These are phyloP conservation scores for Perccottus glenii DNA, from an alignment of 2,113 vertebrate genomes.

Conservation along the genomic window DNA sequence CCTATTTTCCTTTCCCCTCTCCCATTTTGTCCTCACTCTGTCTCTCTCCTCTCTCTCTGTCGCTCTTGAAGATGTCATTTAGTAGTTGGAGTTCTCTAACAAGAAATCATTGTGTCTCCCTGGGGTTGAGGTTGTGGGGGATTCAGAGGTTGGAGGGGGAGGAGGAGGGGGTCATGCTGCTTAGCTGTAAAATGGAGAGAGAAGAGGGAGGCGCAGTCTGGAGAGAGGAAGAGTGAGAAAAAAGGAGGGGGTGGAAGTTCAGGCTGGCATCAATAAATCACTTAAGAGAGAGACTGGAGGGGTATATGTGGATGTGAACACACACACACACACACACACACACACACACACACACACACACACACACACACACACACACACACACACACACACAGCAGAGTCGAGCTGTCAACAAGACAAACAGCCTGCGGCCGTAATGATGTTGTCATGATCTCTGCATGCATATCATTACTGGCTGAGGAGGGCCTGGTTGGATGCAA, in stretches of 20 bases:
- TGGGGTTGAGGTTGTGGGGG: constrained; percentile 68
- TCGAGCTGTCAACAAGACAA: constrained; percentile 72
- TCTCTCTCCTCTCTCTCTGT: constrained; percentile 21
- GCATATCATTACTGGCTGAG: constrained; percentile 70
- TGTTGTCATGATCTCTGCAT: constrained; percentile 76
- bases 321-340: not conserved
- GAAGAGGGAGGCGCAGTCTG: constrained; percentile 29
- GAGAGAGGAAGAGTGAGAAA: constrained; percentile 44
- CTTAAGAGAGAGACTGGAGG: constrained; percentile 62
- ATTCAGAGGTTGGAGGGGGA: constrained; percentile 58
- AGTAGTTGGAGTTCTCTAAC: constrained; percentile 80
- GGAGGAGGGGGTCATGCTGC: constrained; percentile 29
- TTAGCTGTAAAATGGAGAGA: constrained; percentile 64
- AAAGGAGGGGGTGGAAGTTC: constrained; percentile 67
- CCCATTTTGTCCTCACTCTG: constrained; percentile 41
- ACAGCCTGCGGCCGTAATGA: constrained; percentile 73
- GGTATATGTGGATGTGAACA: constrained; percentile 14
- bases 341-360: constrained; percentile 21
- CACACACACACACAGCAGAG: constrained; percentile 43
- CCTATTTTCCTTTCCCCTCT: constrained; percentile 48
- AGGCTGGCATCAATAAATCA: constrained; percentile 77
- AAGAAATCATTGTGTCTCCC: constrained; percentile 83
- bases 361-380: constrained; percentile 13
- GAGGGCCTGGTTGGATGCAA: constrained; percentile 53
- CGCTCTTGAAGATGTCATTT: constrained; percentile 77